Evolutionary conservation across 2,113 vertebrate species (phyloP).

Genomic region (Oxygymnocypris stewartii): DNA sequence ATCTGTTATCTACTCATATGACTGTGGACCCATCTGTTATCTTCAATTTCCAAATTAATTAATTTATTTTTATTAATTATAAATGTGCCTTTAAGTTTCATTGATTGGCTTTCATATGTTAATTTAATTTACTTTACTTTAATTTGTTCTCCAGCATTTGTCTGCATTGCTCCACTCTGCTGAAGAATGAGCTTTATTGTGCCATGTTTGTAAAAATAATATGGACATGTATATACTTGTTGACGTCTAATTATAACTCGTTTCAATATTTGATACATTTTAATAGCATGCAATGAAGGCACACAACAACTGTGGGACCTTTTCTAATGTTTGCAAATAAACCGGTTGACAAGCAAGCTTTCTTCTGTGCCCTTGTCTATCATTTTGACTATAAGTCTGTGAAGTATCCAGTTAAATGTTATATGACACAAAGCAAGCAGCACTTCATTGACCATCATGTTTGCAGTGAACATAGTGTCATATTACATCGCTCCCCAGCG

Average conservation of each 20-base stretch:
- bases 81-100: too few relatives aligned
- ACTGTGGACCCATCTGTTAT: too few relatives aligned
- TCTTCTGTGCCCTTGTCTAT: neutral
- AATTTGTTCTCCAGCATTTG: too few relatives aligned
- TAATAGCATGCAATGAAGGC: neutral
- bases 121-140: too few relatives aligned
- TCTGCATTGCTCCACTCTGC: too few relatives aligned
- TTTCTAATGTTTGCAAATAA: neutral
- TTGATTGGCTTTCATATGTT: too few relatives aligned
- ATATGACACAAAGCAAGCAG: neutral
- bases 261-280: neutral
- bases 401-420: neutral
- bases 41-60: too few relatives aligned
- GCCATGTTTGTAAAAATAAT: too few relatives aligned
- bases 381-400: conserved; percentile 1
- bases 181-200: too few relatives aligned
- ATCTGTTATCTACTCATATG: too few relatives aligned
- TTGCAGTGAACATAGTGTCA: conserved; percentile 2
- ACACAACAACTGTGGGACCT: neutral
- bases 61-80: too few relatives aligned
- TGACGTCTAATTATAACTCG: neutral
- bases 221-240: too few relatives aligned
- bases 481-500: conserved; percentile 12
- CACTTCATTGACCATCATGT: neutral
- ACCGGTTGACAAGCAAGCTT: neutral